Percentiles rank a stretch among this genome's conserved stretches.
Evolutionary conservation across 2,797 vertebrate species (phyloP).

Genomic region (Chaunax sp.): DNA sequence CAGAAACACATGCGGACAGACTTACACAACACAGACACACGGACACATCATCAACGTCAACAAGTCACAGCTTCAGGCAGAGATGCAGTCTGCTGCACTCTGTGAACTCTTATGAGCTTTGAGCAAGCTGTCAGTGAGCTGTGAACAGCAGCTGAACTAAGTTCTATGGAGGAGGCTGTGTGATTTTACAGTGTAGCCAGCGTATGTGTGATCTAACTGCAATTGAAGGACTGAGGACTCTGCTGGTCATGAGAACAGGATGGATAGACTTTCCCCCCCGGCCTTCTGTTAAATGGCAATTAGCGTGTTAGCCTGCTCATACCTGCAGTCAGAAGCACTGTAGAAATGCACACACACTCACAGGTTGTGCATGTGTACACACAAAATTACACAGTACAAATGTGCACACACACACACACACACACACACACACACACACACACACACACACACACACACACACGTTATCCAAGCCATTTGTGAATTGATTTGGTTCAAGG

Average conservation of each 20-base stretch:
- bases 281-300: too few relatives aligned
- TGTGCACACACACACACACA: not conserved
- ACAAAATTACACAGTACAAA: not conserved
- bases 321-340: constrained; percentile 38
- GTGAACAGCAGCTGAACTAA: constrained; percentile 15
- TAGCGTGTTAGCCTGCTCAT: constrained; percentile 46
- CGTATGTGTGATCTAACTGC: constrained; percentile 27
- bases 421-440: not conserved
- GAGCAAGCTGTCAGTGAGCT: constrained; percentile 33
- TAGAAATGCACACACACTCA: constrained; percentile 1
- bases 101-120: constrained; percentile 32
- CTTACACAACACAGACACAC: too few relatives aligned
- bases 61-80: constrained; percentile 17
- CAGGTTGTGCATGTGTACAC: not conserved
- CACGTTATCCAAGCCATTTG: too few relatives aligned
- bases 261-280: constrained; percentile 7
- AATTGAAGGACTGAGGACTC: constrained; percentile 39
- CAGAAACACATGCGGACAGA: too few relatives aligned
- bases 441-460: not conserved
- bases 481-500: too few relatives aligned
- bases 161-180: constrained; percentile 19
- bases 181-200: constrained; percentile 16
- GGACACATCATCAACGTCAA: too few relatives aligned
- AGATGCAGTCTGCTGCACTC: constrained; percentile 22
- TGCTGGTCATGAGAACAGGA: constrained; percentile 27